These are phyloP conservation scores for Drosophila leontia DNA, from an alignment of 1,140 invertebrate genomes.

Conservation along the genomic window DNA sequence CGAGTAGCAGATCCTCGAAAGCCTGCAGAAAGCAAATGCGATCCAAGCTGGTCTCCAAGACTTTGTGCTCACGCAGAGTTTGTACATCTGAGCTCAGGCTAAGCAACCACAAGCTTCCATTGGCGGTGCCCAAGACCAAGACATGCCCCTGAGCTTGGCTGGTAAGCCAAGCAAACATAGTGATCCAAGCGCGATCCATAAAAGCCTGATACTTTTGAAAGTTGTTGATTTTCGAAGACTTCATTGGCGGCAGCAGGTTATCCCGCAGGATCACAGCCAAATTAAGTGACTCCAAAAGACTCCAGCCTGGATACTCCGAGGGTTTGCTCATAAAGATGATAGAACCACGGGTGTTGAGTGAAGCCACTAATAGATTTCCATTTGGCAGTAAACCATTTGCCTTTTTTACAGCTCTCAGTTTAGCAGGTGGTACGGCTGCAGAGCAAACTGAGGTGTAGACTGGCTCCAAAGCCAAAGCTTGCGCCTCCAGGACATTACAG, in stretches of 20 bases:
- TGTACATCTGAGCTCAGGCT: conserved; percentile 17
- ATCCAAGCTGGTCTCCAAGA: conserved; percentile 38
- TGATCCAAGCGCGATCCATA: conserved; percentile 68
- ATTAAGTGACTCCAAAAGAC: conserved; percentile 17
- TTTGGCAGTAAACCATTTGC: conserved; percentile 27
- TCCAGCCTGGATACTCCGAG: conserved; percentile 25
- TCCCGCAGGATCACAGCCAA: conserved; percentile 42
- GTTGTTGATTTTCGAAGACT: conserved; percentile 17
- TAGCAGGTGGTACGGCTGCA: conserved; percentile 24
- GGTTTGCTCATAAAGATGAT: conserved; percentile 45
- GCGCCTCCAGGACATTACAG: conserved; percentile 58
- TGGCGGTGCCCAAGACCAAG: conserved; percentile 64
- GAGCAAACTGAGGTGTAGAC: conserved; percentile 48
- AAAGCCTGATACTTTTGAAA: conserved; percentile 46
- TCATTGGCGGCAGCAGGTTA: conserved; percentile 28
- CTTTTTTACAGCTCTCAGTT: conserved; percentile 28
- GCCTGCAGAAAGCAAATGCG: conserved; percentile 55
- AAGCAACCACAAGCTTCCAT: conserved; percentile 55
- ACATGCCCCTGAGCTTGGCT: background rate
- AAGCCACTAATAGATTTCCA: conserved; percentile 43
- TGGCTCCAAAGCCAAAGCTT: conserved; percentile 51
- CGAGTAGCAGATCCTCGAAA: conserved; percentile 54
- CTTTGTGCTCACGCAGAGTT: conserved; percentile 17
- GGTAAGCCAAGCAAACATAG: conserved; percentile 59
- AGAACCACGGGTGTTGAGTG: conserved; percentile 46